Evolutionary conservation across 64 coral and sea anemone genomes (phyloP), one percentile per base, ranked within the genome.

Genomic region (Catalaphyllia jardinei): DNA sequence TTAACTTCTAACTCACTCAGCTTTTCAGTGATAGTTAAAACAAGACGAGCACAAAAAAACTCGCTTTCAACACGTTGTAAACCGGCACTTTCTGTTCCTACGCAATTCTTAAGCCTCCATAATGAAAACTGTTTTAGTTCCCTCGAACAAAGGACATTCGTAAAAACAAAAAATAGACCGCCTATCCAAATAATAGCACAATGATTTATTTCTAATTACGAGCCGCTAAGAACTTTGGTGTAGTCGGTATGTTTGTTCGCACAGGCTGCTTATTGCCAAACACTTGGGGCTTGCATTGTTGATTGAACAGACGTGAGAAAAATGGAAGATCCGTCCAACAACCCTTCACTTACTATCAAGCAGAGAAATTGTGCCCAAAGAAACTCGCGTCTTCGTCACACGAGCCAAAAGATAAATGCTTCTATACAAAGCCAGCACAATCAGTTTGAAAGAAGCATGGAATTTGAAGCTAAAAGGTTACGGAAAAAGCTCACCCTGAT

Each of bases 381-480:
- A 35, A 85, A 71, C 63, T 71, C 81, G 46, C n/a, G 71, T 50
- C 62, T 85, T 0, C 38, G 63, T 51, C 63, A 51, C 20, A 51
- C 35, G 17, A 85, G 71, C 39, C 61, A 85, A 12, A 85, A 42
- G 62, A 71, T 85, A 71, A 71, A 20, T 15, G 62, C 62, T 42
- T 71, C 81, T 20, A 71, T 85, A 64, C 81, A 85, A 71, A 85
- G 42, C 64, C 62, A 85, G 38, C 62, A 39, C 33, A 85, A 69
- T 42, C 81, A 51, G 33, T 71, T 85, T 51, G 63, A 64, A 52
- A 85, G 67, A 25, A 85, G 63, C 19, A 67, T 85, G 63, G 38
- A 85, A 8, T 85, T 85, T 10, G 81, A 85, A 24, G 81, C 81
- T 71, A 85, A 85, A 85, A 85, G 52, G 38, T 29, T 85, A 51